A percentile compares a stretch with the other conserved stretches of the same genome.
phyloP scores from a whole-genome alignment of 2,888 invertebrate species.

The Caenorhabditis auriculariae region DNA sequence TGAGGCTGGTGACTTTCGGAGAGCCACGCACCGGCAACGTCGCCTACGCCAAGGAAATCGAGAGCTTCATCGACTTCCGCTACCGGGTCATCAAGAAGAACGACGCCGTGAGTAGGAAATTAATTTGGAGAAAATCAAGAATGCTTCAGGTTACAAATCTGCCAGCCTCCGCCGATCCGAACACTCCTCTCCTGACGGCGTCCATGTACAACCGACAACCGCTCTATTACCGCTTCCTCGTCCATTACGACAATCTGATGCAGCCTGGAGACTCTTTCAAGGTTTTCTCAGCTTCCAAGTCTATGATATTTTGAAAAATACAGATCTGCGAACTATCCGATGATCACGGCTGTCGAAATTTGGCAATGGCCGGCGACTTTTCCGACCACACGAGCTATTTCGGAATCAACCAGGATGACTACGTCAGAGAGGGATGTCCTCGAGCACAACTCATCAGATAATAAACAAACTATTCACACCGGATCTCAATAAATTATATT shows the following conservation, averaged over 20 bases:
- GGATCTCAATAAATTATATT: too few species aligned
- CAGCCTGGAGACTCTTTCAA: constrained; percentile 40
- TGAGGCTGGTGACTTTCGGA: constrained; percentile 58
- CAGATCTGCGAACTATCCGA: constrained; percentile 57
- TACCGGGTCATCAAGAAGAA: constrained; percentile 59
- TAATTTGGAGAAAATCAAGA: neutral
- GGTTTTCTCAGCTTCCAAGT: constrained; percentile 10
- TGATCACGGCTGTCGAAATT: constrained; percentile 57
- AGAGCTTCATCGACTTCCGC: constrained; percentile 54
- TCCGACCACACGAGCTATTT: constrained; percentile 60
- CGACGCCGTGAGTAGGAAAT: constrained; percentile 28
- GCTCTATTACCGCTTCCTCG: constrained; percentile 56
- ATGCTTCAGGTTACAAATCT: constrained; percentile 55
- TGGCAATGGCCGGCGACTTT: constrained; percentile 53
- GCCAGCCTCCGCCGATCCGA: constrained; percentile 55
- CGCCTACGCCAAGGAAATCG: constrained; percentile 59
- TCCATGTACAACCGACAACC: constrained; percentile 58
- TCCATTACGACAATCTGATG: constrained; percentile 59
- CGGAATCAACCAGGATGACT: constrained; percentile 58
- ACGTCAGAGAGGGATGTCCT: constrained; percentile 49
- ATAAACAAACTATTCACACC: too few species aligned
- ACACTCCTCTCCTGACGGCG: constrained; percentile 35
- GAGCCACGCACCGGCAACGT: constrained; percentile 63
- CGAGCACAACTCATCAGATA: constrained; percentile 19
- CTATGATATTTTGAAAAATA: constrained; percentile 1